Evolutionary conservation across 2,888 invertebrate species (phyloP), one percentile per base, ranked within the genome.

Genomic region (Agriopis marginaria): DNA sequence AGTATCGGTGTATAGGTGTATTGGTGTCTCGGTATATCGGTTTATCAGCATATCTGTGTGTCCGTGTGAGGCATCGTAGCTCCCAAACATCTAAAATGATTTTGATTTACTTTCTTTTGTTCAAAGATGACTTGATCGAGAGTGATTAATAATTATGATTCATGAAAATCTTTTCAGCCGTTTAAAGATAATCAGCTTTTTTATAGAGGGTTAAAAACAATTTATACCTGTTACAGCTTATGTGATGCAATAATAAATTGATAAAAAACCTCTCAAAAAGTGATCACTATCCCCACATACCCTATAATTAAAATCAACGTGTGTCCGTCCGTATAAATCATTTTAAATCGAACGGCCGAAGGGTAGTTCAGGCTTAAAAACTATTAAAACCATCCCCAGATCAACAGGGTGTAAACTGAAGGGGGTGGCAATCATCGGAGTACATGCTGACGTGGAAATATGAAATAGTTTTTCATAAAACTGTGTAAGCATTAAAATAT

Each of bases 381-480:
- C 89, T 88, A 88, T 89, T 87, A 87, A 86, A 88, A 83, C 78
- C 82, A 82, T 82, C 72, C 77, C 70, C 65, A 86, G 85, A 83
- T 85, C 83, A 85, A 79, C 70, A 69, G 72, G 65, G 70, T 70
- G 74, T 70, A 73, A 69, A 72, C 76, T 75, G 70, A 68, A 74
- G 66, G 67, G 70, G 67, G 68, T 71, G 63, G 75, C 73, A 74
- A 75, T 75, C 65, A 66, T 67, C 62, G 56, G 68, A 72, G 67
- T 74, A 73, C 71, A 70, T 61, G 74, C 73, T 75, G 75, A 74
- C 71, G 62, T 68, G 53, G 45, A 63, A 63, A 70, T 70, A 66
- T 66, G 70, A 62, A 70, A 75, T 75, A 75, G 71, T 71, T 77
- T 74, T 74, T 70, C 69, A 73, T 73, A 72, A 73, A 75, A 73